Conservation (phyloP, 2,888 invertebrate genomes). For the Halocaridina rubra region DNA sequence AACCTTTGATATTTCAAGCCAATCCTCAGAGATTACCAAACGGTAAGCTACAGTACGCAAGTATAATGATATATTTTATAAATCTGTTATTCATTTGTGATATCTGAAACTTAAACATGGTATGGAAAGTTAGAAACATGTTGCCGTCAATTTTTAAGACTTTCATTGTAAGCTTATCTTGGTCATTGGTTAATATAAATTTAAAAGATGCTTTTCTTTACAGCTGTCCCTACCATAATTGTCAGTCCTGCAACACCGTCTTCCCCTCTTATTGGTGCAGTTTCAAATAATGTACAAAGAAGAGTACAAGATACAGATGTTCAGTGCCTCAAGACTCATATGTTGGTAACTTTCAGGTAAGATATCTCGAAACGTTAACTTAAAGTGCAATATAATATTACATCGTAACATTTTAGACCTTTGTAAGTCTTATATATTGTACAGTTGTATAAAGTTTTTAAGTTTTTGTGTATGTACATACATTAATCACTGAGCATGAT, state of each 20-base stretch:
- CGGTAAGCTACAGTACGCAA: too few relatives aligned
- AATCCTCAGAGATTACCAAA: too few relatives aligned
- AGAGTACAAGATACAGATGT: conserved; percentile 57
- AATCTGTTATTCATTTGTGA: too few relatives aligned
- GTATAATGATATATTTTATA: too few relatives aligned
- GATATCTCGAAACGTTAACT: neutral
- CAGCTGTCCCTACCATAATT: neutral
- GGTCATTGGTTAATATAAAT: too few relatives aligned
- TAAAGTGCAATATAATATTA: neutral
- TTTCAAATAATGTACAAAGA: neutral
- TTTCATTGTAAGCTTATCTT: too few relatives aligned
- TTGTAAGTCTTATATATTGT: neutral
- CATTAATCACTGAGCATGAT: neutral
- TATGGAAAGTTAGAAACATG: too few relatives aligned
- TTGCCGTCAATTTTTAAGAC: too few relatives aligned
- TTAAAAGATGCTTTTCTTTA: too few relatives aligned
- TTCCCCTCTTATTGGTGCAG: neutral
- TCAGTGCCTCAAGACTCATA: conserved; percentile 61
- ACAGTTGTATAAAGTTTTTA: neutral
- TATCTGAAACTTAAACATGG: too few relatives aligned
- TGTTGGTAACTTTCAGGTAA: conserved; percentile 62
- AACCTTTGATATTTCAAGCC: neutral
- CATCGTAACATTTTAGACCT: neutral
- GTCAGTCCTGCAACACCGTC: neutral
- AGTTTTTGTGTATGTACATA: neutral